These are phyloP conservation scores for Tapirus indicus DNA, from an alignment of 2,797 vertebrate genomes.

Conservation along the genomic window DNA sequence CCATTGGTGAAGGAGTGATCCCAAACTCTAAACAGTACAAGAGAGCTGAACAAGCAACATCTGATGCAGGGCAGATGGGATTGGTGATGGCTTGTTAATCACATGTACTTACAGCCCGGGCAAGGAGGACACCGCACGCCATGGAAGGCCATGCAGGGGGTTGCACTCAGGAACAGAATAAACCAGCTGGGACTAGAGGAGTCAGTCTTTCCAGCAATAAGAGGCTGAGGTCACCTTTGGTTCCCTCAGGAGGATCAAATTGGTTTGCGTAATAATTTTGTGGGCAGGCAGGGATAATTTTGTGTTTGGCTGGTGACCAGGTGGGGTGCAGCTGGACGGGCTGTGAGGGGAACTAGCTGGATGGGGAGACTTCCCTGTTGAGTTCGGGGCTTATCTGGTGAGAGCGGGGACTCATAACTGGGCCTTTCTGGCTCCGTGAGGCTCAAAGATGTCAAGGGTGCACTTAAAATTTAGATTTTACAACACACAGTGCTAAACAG, in stretches of 20 bases:
- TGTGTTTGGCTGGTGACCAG: background rate
- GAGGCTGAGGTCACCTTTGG: background rate
- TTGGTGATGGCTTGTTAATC: background rate
- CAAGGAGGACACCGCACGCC: background rate
- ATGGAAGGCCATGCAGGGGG: fast-evolving
- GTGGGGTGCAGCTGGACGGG: no score
- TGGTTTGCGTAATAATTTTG: background rate
- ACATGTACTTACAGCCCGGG: background rate
- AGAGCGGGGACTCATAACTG: background rate
- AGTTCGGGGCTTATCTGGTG: fast-evolving
- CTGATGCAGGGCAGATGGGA: no score
- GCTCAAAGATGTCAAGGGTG: background rate
- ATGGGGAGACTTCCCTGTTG: background rate
- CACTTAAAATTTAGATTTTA: background rate
- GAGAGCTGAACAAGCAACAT: background rate
- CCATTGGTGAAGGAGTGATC: background rate
- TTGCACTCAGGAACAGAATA: background rate
- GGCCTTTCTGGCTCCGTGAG: background rate
- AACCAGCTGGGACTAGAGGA: background rate
- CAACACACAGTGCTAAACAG: background rate
- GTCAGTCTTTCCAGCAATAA: background rate
- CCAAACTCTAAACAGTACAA: fast-evolving
- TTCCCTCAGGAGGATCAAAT: background rate
- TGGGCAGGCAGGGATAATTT: background rate
- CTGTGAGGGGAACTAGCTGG: background rate